Conservation (phyloP, 2,797 vertebrate species). For the Eulemur rubriventer region DNA sequence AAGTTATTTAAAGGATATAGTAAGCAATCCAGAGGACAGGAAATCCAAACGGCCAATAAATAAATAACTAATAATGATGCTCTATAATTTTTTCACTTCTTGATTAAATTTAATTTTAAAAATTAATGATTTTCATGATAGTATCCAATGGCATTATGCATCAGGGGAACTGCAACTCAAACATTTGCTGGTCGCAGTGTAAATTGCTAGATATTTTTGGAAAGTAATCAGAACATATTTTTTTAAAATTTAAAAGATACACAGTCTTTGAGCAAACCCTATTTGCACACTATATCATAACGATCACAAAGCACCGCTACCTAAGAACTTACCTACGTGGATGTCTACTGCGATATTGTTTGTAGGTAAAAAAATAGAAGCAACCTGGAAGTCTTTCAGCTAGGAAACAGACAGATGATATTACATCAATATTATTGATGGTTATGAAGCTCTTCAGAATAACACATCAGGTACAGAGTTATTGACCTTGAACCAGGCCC, state of each 20-base stretch:
- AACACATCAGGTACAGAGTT: background rate
- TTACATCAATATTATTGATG: background rate
- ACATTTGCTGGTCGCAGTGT: background rate
- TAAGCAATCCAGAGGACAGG: background rate
- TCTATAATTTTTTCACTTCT: background rate
- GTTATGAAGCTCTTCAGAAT: background rate
- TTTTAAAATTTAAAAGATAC: background rate
- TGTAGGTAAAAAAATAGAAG: background rate
- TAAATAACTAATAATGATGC: background rate
- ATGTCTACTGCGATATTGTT: background rate
- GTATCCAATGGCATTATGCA: background rate
- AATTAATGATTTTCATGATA: background rate
- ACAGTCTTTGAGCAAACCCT: background rate
- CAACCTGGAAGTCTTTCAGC: background rate
- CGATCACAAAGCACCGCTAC: background rate
- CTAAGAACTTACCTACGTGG: background rate
- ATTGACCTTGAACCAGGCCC: background rate
- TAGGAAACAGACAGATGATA: background rate
- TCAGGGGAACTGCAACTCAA: background rate
- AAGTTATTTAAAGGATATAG: background rate
- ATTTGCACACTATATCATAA: background rate
- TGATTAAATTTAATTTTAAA: background rate
- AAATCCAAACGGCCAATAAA: background rate
- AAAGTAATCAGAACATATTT: background rate
- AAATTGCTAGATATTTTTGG: background rate